Percentiles rank a stretch among this genome's conserved stretches.
Evolutionary conservation across 2,113 vertebrate genomes (phyloP).

Genomic region (Amphiprion percula): DNA sequence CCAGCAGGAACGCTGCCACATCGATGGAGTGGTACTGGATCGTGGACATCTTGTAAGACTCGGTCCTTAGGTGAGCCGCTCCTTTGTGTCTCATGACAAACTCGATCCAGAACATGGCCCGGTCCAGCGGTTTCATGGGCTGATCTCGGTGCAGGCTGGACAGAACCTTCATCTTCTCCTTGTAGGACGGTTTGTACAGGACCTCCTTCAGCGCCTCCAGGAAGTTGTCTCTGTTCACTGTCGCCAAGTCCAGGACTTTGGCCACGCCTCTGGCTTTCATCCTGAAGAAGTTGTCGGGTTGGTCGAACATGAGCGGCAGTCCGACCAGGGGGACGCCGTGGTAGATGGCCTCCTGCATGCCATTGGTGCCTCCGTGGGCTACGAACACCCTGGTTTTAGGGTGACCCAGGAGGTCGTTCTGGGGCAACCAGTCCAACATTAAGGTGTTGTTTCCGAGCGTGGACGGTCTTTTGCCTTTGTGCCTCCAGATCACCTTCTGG

Average conservation of each 20-base stretch:
- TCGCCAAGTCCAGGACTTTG: constrained; percentile 68
- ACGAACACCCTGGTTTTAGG: constrained; percentile 72
- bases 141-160: constrained; percentile 73
- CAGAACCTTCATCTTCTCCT: constrained; percentile 70
- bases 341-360: constrained; percentile 75
- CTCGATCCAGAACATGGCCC: constrained; percentile 79
- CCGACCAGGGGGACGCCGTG: constrained; percentile 72
- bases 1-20: constrained; percentile 55
- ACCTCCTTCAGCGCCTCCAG: constrained; percentile 67
- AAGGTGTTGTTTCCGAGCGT: constrained; percentile 70
- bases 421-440: constrained; percentile 73
- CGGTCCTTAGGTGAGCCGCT: constrained; percentile 66
- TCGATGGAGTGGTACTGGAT: constrained; percentile 72
- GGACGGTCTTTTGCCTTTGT: constrained; percentile 69
- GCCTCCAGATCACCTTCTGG: constrained; percentile 76
- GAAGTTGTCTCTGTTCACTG: constrained; percentile 67
- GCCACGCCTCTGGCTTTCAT: constrained; percentile 71
- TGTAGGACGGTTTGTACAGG: constrained; percentile 64
- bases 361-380: constrained; percentile 79
- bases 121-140: constrained; percentile 70
- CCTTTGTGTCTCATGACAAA: constrained; percentile 80
- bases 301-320: constrained; percentile 75
- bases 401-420: constrained; percentile 77
- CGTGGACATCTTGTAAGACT: constrained; percentile 71
- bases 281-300: constrained; percentile 69